Evolutionary conservation across 2,113 vertebrate species (phyloP).

Genomic region (Psittacara wagleri): DNA sequence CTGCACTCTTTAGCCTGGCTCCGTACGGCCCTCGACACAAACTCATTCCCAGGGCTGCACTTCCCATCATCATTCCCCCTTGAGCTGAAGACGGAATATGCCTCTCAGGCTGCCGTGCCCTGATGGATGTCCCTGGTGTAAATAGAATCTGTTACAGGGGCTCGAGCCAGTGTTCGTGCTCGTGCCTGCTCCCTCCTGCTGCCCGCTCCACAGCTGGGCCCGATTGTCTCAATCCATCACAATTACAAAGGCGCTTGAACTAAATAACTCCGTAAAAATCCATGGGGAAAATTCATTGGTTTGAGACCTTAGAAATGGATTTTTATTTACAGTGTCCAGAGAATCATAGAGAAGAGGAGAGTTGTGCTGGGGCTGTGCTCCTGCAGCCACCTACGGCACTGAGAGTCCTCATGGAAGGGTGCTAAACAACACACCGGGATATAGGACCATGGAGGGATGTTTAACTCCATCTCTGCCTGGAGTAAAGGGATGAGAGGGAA

Average conservation of each 20-base stretch:
- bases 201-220: neutral
- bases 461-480: neutral
- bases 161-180: neutral
- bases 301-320: constrained; percentile 51
- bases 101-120: constrained; percentile 35
- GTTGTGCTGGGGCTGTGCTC: neutral
- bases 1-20: neutral
- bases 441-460: rapidly evolving
- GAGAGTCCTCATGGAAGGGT: neutral
- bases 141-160: constrained; percentile 21
- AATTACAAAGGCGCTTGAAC: constrained; percentile 62
- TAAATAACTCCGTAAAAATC: constrained; percentile 64
- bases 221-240: constrained; percentile 64
- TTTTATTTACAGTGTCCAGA: constrained; percentile 52
- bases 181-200: constrained; percentile 1
- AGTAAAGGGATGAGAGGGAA: neutral
- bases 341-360: neutral
- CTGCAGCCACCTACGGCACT: neutral
- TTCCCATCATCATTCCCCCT: neutral
- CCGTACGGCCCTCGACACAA: neutral
- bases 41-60: neutral
- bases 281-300: constrained; percentile 50
- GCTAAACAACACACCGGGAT: neutral
- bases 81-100: constrained; percentile 46
- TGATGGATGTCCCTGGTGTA: constrained; percentile 26